Percentiles rank a stretch among this genome's conserved stretches.
phyloP scores from a whole-genome alignment of 2,888 invertebrate species.

The Hofmannophila pseudospretella region DNA sequence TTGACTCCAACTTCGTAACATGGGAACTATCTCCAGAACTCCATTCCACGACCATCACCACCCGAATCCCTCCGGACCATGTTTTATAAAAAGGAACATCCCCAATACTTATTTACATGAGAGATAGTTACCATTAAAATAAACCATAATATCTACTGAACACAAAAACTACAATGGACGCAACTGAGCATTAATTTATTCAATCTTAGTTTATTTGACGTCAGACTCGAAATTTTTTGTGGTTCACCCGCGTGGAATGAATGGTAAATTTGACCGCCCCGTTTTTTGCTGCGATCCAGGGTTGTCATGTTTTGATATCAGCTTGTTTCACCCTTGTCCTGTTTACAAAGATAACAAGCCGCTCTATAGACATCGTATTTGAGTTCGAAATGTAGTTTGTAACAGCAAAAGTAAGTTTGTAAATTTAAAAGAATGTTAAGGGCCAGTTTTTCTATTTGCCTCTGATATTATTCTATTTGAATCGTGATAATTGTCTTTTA shows the following conservation, averaged over 20 bases:
- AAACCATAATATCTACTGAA: slow-evolving; percentile 15
- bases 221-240: slow-evolving; percentile 36
- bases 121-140: slow-evolving; percentile 12
- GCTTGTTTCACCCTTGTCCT: not conserved
- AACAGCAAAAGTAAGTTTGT: not conserved
- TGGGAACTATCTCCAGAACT: not conserved
- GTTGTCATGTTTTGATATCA: slow-evolving; percentile 14
- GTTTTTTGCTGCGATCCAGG: slow-evolving; percentile 19
- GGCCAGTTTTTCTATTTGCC: slow-evolving; percentile 18
- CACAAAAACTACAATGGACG: slow-evolving; percentile 25
- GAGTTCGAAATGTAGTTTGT: not conserved
- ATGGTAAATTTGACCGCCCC: slow-evolving; percentile 34
- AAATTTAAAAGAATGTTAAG: slow-evolving; percentile 12
- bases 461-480: no score
- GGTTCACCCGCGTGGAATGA: slow-evolving; percentile 38
- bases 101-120: not conserved
- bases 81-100: not conserved
- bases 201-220: slow-evolving; percentile 31
- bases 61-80: not conserved
- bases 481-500: slow-evolving; percentile 32
- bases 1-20: no score
- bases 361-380: slow-evolving; percentile 1
- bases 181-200: slow-evolving; percentile 41
- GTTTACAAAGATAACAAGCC: not conserved
- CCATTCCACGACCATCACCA: not conserved